phyloP scores from a whole-genome alignment of 2,113 vertebrate genomes.

The Archilochus colubris region DNA sequence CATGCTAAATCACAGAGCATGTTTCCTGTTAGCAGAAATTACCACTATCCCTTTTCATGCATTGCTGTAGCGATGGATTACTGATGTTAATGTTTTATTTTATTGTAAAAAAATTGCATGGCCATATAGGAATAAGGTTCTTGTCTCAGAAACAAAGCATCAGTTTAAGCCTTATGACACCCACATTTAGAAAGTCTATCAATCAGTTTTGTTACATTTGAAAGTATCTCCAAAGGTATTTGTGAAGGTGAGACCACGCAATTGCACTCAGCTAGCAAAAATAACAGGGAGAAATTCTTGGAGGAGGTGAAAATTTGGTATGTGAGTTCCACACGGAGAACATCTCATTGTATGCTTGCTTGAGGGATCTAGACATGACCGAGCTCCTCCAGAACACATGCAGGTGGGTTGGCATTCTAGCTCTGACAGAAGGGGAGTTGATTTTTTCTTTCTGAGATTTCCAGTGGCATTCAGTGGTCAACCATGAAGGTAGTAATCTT shows the following conservation, averaged over 20 bases:
- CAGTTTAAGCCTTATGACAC: background rate
- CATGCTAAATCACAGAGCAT: background rate
- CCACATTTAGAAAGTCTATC: background rate
- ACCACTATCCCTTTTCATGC: background rate
- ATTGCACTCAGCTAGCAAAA: background rate
- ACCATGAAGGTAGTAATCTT: background rate
- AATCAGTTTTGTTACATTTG: background rate
- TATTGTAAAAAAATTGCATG: background rate
- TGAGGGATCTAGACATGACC: background rate
- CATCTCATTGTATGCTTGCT: background rate
- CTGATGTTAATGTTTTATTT: background rate
- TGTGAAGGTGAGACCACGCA: background rate
- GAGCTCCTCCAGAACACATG: fast-evolving
- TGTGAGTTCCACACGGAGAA: background rate
- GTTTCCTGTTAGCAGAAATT: background rate
- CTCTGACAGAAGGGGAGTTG: background rate
- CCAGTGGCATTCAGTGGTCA: background rate
- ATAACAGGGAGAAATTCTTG: background rate
- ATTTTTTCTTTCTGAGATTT: background rate
- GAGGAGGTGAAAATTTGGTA: background rate
- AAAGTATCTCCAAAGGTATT: background rate
- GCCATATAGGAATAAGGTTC: background rate
- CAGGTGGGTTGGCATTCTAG: fast-evolving
- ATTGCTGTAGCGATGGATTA: background rate
- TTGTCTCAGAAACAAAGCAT: background rate